A percentile compares a stretch with the other conserved stretches of the same genome.
Conservation (phyloP, 2,113 vertebrate genomes). For the Spilogale gracilis region DNA sequence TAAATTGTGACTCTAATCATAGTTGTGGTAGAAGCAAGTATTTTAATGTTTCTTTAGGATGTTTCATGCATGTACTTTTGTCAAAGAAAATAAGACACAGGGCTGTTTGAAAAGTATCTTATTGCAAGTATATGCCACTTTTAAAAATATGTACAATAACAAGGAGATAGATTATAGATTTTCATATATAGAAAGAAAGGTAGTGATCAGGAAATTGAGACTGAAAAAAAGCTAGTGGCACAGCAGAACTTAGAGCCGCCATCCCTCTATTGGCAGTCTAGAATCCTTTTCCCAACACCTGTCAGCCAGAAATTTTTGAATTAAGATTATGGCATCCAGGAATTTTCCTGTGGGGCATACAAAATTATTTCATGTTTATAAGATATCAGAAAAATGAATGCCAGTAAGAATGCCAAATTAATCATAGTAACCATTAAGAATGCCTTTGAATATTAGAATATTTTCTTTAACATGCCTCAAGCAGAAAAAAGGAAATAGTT, state of each 20-base stretch:
- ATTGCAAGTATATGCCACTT: neutral
- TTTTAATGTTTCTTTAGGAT: neutral
- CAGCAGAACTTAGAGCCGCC: neutral
- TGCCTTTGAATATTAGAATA: neutral
- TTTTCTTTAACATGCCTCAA: neutral
- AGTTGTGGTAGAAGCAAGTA: neutral
- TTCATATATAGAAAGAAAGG: neutral
- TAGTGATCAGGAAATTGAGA: neutral
- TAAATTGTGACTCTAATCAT: neutral
- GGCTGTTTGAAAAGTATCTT: neutral
- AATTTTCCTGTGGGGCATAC: neutral
- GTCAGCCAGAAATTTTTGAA: neutral
- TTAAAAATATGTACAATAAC: neutral
- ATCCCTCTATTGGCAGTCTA: rapidly evolving
- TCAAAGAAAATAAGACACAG: neutral
- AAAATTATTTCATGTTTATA: neutral
- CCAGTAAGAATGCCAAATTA: neutral
- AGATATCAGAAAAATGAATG: neutral
- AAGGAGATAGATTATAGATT: neutral
- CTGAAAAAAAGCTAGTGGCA: neutral
- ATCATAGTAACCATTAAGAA: neutral
- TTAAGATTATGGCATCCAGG: neutral
- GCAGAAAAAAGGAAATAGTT: neutral
- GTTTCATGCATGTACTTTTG: neutral
- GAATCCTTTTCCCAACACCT: neutral